Percentiles rank a stretch among this genome's conserved stretches.
phyloP scores from a whole-genome alignment of 2,113 vertebrate genomes.

The Setophaga petechia region DNA sequence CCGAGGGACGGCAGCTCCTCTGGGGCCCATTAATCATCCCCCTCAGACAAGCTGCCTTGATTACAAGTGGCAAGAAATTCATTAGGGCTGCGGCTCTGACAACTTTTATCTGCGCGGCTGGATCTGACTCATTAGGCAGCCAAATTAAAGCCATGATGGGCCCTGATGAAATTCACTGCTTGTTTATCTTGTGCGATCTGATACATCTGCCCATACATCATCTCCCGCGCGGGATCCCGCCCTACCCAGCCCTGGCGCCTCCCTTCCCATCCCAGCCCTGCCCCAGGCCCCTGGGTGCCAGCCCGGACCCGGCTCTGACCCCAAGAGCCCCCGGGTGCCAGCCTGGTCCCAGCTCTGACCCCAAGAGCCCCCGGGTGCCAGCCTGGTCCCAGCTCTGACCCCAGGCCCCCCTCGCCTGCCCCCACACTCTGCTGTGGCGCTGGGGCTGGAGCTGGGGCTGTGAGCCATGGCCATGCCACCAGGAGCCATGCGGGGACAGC shows the following conservation, averaged over 20 bases:
- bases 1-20: constrained; percentile 93
- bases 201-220: constrained; percentile 91
- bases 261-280: constrained; percentile 22
- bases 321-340: background rate
- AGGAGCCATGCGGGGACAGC: accelerated
- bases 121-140: constrained; percentile 96
- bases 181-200: constrained; percentile 97
- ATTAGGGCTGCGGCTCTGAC: constrained; percentile 94
- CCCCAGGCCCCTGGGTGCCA: background rate
- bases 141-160: constrained; percentile 96
- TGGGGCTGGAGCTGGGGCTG: accelerated
- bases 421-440: accelerated
- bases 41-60: constrained; percentile 96
- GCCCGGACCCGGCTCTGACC: background rate
- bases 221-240: constrained; percentile 54
- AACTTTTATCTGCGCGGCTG: constrained; percentile 94
- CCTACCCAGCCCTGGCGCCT: constrained; percentile 7
- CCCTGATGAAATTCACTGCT: constrained; percentile 95
- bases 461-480: accelerated
- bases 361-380: background rate
- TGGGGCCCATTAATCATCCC: constrained; percentile 94
- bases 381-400: background rate
- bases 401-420: accelerated
- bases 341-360: background rate
- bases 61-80: constrained; percentile 99